These are phyloP conservation scores for Leptopilina drosophilae DNA, from an alignment of 2,888 invertebrate genomes.

Conservation along the genomic window DNA sequence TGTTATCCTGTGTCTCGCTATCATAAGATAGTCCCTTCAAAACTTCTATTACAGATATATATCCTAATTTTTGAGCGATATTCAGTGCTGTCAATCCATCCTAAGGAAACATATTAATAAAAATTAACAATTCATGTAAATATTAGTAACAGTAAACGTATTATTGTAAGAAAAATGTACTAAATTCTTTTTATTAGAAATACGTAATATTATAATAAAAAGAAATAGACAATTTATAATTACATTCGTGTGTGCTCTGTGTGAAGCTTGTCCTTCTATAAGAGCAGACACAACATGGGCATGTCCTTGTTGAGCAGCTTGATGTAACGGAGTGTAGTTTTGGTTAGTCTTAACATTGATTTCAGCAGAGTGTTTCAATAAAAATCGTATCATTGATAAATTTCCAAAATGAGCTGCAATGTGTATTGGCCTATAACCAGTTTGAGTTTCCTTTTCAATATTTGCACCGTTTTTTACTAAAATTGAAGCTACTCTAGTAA, in stretches of 20 bases:
- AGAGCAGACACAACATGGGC: constrained; percentile 95
- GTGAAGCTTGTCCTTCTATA: constrained; percentile 94
- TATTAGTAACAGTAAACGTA: background rate
- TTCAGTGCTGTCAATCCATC: constrained; percentile 97
- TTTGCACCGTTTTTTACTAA: constrained; percentile 88
- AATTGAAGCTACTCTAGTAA: constrained; percentile 89
- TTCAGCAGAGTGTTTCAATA: constrained; percentile 92
- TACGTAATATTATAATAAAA: too few relatives aligned
- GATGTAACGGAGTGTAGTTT: constrained; percentile 95
- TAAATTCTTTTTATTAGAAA: too few relatives aligned
- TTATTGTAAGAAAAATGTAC: too few relatives aligned
- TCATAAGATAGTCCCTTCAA: constrained; percentile 83
- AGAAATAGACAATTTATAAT: constrained; percentile 61
- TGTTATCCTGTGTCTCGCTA: constrained; percentile 77
- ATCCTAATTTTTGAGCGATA: constrained; percentile 97
- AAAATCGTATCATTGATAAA: constrained; percentile 91
- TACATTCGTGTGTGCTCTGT: constrained; percentile 96
- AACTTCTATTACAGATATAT: constrained; percentile 98
- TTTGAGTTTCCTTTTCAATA: constrained; percentile 85
- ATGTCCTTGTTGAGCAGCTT: constrained; percentile 99
- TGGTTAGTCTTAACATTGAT: constrained; percentile 86
- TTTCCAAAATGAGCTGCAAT: constrained; percentile 98
- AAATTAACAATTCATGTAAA: too few relatives aligned
- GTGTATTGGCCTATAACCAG: constrained; percentile 97
- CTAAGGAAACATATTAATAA: constrained; percentile 82